Evolutionary conservation across 2,888 invertebrate species (phyloP), one percentile per base, ranked within the genome.

Genomic region (Drosophila vallismaia): DNA sequence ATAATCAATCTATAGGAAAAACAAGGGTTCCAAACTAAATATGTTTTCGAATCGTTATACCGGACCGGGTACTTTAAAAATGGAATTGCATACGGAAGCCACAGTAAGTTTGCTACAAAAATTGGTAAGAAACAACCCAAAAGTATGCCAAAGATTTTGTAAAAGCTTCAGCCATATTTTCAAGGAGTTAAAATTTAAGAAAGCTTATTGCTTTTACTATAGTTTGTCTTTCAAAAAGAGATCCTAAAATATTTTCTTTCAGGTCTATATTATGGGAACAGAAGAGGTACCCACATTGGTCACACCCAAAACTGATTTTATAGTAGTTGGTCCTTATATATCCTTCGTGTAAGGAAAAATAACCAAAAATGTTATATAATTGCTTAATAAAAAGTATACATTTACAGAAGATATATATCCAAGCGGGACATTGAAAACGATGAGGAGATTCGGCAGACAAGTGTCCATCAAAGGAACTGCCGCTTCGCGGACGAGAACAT

Each of bases 211-310:
- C 19, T 19, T 19, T 19, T 19, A 1, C 19, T 19, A 19, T 19
- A 19, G 19, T 19, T 19, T 19, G 1, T 19, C 1, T 19, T 2
- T 19, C 2, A 19, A 14, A 14, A 1, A 14, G 14, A 1, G 14
- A 19, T 19, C 19, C 19, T 19, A 19, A 19, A 19, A 1, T 2
- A 19, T 1, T 19, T 19, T 19, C 1, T 19, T 19, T 1, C 5
- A 94, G 94, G 88, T 95, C 70, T 94, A 94, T 83, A 93, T 94
- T 56, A 80, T 95, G 63, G 94, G 94, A 10, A 93, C 93, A 80
- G 94, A 95, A 76, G 95, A 95, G 88, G 94, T 95, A 1, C 95
- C 95, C 6, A 94, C 94, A 31, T 91, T 95, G 48, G 95, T 95
- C 0, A 94, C 95, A 12, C 91, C 94, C 2, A 93, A 94, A 77